phyloP scores from a whole-genome alignment of 2,888 invertebrate genomes.

The Chironomus tentans region DNA sequence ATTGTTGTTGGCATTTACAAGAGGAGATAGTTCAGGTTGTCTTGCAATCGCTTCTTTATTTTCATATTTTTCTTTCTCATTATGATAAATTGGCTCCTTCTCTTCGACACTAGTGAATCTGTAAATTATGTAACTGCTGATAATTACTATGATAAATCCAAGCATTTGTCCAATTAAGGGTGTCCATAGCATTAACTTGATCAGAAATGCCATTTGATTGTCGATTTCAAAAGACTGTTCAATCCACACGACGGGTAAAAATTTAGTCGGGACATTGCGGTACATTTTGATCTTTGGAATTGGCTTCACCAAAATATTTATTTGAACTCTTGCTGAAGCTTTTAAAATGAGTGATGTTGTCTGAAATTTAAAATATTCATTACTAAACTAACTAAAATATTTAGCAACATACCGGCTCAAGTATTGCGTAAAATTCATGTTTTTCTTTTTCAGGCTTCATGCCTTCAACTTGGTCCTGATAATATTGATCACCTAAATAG shows the following conservation, averaged over 20 bases:
- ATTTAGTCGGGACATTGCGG: constrained; percentile 54
- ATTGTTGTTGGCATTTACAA: no score
- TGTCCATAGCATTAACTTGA: no score
- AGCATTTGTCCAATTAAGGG: no score
- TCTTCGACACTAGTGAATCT: no score
- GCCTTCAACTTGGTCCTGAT: constrained; percentile 56
- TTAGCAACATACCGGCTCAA: constrained; percentile 69
- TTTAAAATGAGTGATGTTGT: constrained; percentile 65
- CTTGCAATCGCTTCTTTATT: neutral
- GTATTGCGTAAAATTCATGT: constrained; percentile 66
- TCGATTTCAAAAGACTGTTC: constrained; percentile 58
- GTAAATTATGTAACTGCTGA: no score
- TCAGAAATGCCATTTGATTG: constrained; percentile 42
- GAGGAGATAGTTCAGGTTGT: neutral
- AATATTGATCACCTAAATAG: constrained; percentile 60
- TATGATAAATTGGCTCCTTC: no score
- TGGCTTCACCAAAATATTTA: constrained; percentile 64
- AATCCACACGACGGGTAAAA: constrained; percentile 73
- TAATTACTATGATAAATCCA: no score
- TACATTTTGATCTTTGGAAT: constrained; percentile 56
- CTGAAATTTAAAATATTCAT: constrained; percentile 37
- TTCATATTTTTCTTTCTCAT: no score
- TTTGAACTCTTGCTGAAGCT: constrained; percentile 64
- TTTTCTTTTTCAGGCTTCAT: constrained; percentile 55
- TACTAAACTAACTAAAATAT: no score